These are phyloP conservation scores for Drosophila kuntzei DNA, from an alignment of 2,888 invertebrate genomes.

Conservation along the genomic window DNA sequence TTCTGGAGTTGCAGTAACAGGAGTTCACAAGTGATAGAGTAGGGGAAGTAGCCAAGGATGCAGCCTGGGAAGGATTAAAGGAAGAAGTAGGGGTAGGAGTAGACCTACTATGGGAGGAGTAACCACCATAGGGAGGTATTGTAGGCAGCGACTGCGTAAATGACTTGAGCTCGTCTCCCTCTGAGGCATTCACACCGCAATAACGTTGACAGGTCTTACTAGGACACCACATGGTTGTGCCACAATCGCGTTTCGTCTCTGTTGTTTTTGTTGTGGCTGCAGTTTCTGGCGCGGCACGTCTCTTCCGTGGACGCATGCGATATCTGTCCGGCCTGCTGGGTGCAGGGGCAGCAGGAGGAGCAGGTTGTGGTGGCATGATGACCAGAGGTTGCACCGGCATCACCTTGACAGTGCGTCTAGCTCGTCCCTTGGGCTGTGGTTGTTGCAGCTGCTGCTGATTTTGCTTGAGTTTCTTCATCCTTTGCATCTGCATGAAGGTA, in stretches of 20 bases:
- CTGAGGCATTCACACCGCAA: neutral
- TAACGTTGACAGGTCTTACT: slow-evolving; percentile 27
- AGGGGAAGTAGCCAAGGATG: neutral
- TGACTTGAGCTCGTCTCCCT: neutral
- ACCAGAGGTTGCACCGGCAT: slow-evolving; percentile 48
- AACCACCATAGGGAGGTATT: neutral
- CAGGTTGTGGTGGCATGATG: slow-evolving; percentile 26
- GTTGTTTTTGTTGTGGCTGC: neutral
- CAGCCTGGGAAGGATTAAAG: too few relatives aligned
- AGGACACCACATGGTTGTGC: slow-evolving; percentile 74
- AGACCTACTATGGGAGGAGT: neutral
- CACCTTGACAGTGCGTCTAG: slow-evolving; percentile 28
- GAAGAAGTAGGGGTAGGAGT: too few relatives aligned
- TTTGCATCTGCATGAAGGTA: neutral
- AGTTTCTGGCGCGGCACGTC: slow-evolving; percentile 1
- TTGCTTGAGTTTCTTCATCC: neutral
- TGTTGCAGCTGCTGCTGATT: too few relatives aligned
- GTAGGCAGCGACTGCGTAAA: neutral
- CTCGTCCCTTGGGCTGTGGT: slow-evolving; percentile 9
- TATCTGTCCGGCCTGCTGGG: neutral
- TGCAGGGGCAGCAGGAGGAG: slow-evolving; percentile 8
- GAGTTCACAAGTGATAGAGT: neutral
- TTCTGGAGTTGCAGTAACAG: too few relatives aligned
- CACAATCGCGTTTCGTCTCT: slow-evolving; percentile 38
- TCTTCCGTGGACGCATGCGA: slow-evolving; percentile 2